These are phyloP conservation scores for Callimico goeldii DNA, from an alignment of 2,797 vertebrate genomes.

Conservation along the genomic window DNA sequence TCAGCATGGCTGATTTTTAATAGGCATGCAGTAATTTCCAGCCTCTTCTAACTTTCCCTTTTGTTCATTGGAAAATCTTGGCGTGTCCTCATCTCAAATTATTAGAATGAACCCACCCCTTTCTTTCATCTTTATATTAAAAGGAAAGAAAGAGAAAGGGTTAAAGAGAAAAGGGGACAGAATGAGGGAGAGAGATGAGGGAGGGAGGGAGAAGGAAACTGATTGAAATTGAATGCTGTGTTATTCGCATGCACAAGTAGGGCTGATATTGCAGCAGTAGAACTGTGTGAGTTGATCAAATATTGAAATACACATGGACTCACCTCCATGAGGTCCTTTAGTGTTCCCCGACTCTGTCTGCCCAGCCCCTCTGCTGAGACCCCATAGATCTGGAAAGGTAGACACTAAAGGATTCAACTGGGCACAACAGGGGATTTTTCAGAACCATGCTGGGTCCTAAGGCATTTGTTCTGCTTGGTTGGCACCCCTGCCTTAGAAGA, in stretches of 20 bases:
- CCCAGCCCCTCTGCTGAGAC: background rate
- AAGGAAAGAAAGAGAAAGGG: background rate
- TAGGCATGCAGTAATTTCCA: constrained; percentile 39
- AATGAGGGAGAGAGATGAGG: background rate
- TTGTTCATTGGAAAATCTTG: constrained; percentile 49
- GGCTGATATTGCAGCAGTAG: rapidly evolving
- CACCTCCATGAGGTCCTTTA: background rate
- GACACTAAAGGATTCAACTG: background rate
- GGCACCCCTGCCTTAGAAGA: background rate
- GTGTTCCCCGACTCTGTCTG: background rate
- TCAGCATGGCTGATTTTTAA: constrained; percentile 68
- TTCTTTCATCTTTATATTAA: constrained; percentile 48
- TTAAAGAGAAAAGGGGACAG: background rate
- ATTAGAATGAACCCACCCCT: background rate
- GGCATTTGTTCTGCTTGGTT: background rate
- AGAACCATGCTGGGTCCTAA: background rate
- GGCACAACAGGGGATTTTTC: background rate
- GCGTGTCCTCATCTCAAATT: constrained; percentile 34
- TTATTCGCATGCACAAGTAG: background rate
- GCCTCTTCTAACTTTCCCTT: constrained; percentile 57
- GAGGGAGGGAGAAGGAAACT: background rate
- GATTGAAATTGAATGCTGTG: background rate
- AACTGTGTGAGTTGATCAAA: background rate
- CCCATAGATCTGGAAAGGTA: background rate
- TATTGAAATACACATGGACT: background rate